These are phyloP conservation scores for Muscicapa adusta DNA, from an alignment of 2,113 vertebrate species.

Conservation along the genomic window DNA sequence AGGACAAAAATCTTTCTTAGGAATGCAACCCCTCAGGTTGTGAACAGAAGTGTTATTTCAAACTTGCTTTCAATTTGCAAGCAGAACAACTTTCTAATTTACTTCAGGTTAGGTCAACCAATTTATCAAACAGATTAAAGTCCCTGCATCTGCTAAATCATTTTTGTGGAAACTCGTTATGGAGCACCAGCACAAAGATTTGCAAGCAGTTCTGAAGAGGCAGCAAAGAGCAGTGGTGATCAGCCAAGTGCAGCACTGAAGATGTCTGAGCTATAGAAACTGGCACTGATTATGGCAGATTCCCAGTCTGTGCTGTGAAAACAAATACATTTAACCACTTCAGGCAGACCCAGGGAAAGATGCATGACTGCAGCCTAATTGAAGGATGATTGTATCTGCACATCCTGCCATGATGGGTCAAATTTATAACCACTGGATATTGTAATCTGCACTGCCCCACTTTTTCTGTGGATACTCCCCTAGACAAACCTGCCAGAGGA, in stretches of 20 bases:
- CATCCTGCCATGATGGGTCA: accelerated
- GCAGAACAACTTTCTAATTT: background rate
- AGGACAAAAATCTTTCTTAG: background rate
- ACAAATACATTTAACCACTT: background rate
- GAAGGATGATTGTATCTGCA: background rate
- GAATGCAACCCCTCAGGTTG: background rate
- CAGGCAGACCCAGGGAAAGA: background rate
- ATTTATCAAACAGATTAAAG: background rate
- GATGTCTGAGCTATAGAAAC: background rate
- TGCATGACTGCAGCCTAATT: background rate
- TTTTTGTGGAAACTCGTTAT: background rate
- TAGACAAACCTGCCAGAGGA: background rate
- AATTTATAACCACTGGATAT: background rate
- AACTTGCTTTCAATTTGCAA: background rate
- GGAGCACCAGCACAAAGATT: background rate
- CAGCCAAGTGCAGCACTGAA: background rate
- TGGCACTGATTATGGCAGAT: background rate
- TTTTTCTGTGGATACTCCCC: background rate
- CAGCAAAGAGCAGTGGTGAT: background rate
- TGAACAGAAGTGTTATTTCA: background rate
- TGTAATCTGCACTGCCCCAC: background rate
- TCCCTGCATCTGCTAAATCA: background rate
- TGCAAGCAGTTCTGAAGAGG: background rate
- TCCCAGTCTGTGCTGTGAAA: background rate
- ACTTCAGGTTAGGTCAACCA: background rate